Percentiles rank a stretch among this genome's conserved stretches.
These are phyloP conservation scores for Eristalis arbustorum DNA, from an alignment of 2,888 invertebrate genomes.

Conservation along the genomic window DNA sequence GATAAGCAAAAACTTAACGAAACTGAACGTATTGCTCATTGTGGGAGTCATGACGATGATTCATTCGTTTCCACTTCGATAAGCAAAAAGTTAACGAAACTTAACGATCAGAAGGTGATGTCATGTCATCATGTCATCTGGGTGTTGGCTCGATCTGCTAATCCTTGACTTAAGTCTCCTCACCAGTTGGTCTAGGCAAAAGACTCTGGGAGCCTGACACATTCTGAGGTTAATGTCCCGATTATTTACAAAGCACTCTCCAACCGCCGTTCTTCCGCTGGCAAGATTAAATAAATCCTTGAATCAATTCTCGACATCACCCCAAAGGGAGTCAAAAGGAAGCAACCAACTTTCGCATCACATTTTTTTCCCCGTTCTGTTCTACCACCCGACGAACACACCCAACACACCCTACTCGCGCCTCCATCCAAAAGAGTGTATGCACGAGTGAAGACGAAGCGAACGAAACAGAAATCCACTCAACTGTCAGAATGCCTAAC, in stretches of 20 bases:
- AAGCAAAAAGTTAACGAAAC: no score
- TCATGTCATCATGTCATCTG: no score
- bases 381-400: not conserved
- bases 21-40: no score
- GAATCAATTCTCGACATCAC: not conserved
- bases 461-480: conserved; percentile 3
- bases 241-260: not conserved
- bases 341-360: not conserved
- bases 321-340: not conserved
- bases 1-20: no score
- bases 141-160: no score
- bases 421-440: not conserved
- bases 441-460: not conserved
- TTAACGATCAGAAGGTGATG: no score
- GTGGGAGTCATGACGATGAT: no score
- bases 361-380: not conserved
- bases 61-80: no score
- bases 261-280: not conserved
- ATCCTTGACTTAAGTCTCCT: not conserved
- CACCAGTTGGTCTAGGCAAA: no score
- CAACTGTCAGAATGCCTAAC: conserved; percentile 30
- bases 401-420: not conserved
- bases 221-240: not conserved
- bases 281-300: not conserved
- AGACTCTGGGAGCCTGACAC: no score